Conservation (phyloP, 1,140 invertebrate genomes). For the Brevipalpus yothersi region DNA sequence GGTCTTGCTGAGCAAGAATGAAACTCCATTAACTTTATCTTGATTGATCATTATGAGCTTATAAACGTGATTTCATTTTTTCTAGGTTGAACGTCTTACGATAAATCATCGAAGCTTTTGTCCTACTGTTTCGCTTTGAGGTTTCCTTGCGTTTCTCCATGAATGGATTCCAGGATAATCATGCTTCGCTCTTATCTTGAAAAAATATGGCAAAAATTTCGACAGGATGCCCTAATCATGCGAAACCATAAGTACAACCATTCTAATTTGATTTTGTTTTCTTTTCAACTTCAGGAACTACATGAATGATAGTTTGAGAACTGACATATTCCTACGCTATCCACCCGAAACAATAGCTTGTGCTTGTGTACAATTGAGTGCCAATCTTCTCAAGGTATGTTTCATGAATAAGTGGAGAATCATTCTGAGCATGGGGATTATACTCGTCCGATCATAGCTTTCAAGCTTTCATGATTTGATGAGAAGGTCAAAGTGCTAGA, state of each 20-base stretch:
- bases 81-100: too few species aligned
- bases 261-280: conserved; percentile 6
- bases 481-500: background rate
- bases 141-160: too few species aligned
- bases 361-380: conserved; percentile 87
- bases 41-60: too few species aligned
- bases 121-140: too few species aligned
- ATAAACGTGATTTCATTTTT: too few species aligned
- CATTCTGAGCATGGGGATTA: background rate
- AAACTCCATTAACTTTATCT: too few species aligned
- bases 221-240: background rate
- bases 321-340: conserved; percentile 86
- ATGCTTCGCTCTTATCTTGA: too few species aligned
- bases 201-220: too few species aligned
- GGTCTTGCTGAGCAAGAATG: too few species aligned
- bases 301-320: conserved; percentile 94
- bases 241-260: background rate
- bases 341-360: conserved; percentile 92
- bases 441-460: background rate
- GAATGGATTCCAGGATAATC: too few species aligned
- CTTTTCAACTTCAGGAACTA: conserved; percentile 45
- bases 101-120: too few species aligned
- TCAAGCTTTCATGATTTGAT: background rate
- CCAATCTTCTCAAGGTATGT: conserved; percentile 43
- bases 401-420: background rate